Base-by-base conservation (phyloP, 2,888 invertebrate genomes). In the Sminthurinus aureus region DNA sequence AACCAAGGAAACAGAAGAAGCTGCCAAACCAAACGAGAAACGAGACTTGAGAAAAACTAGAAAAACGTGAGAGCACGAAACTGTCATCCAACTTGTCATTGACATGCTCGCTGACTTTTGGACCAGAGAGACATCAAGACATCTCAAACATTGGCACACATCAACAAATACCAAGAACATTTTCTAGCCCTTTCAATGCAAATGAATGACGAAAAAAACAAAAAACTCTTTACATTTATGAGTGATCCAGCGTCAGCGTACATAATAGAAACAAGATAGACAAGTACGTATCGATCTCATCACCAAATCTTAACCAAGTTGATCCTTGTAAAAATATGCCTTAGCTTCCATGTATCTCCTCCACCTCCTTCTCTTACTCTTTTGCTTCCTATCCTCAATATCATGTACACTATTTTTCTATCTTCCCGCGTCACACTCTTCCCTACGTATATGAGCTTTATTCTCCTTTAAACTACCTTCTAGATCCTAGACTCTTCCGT, bases 61-160 rank as follows among this genome's bases (percentile, higher is more conserved):
- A 83, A 50, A 75, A 80, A 80, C 69, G 73, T 80, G 80, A 80
- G 80, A 73, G 80, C 80, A 80, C 80, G 80, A 80, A 83, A 83
- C 85, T 85, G 85, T 85, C 85, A 83, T 83, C 38, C 85, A 85
- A 83, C 85, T 83, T 85, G 85, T 85, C 85, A 85, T 71, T 83
- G 83, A 81, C 83, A 82, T 79, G 73, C 80, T 80, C 78, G 15
- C 69, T 73, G 79, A 79, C 79, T 79, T 81, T 73, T 67, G 76
- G 77, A 77, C 82, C 52, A 76, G 77, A 76, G 77, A 82, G 80
- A 80, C 79, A 79, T 79, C 79, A 79, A 79, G 79, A n/a, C 66
- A 66, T 73, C 80, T 22, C 73, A 73, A 79, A 77, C 79, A 79
- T 79, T 79, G 79, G 66, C 79, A 79, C 18, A 58, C 15, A 18